Base-by-base conservation (phyloP, 2,888 invertebrate species). In the Mylabris sibirica region DNA sequence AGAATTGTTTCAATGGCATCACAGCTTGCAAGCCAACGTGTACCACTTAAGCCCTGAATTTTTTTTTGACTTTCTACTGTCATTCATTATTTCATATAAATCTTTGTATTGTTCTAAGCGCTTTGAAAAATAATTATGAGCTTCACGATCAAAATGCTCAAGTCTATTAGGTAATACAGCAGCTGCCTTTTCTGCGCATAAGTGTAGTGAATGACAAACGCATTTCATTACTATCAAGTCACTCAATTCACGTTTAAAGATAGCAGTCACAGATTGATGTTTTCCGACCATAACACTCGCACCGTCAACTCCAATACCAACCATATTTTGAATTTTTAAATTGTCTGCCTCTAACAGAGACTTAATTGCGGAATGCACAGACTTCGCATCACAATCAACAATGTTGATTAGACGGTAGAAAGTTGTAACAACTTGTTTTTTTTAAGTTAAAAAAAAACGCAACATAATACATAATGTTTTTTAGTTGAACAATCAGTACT, bases 251-350 rank as follows among this genome's bases (percentile, higher is more conserved):
- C 49, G 68, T 69, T 74, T 74, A 34, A 76, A 65, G 26, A 74
- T 41, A 17, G 73, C 69, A 59, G 73, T 67, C 14, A 76, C 73
- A 5, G 76, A 76, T 63, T 74, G 66, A 53, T 75, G 30, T 67
- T 68, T 67, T 4, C 76, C 77, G 38, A 76, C 72, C 72, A 75
- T 78, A 0, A 78, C 76, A 65, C 62, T 78, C 11, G 75, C 76
- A 38, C 77, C 76, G 64, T 77, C 76, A 64, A 75, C 75, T 0
- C 75, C 77, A 4, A 76, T 72, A 17, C 76, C 75, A 5, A 76
- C 63, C 38, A 77, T 24, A 44, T 73, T 75, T 59, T 74, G 60
- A 53, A 76, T 30, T 60, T 71, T 73, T 30, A 76, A 60, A 9
- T 66, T 63, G 68, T 75, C 75, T 22, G 60, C 66, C 17, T 71